These are phyloP conservation scores for Drosophila kurseongensis DNA, from an alignment of 1,140 invertebrate species.

Conservation along the genomic window DNA sequence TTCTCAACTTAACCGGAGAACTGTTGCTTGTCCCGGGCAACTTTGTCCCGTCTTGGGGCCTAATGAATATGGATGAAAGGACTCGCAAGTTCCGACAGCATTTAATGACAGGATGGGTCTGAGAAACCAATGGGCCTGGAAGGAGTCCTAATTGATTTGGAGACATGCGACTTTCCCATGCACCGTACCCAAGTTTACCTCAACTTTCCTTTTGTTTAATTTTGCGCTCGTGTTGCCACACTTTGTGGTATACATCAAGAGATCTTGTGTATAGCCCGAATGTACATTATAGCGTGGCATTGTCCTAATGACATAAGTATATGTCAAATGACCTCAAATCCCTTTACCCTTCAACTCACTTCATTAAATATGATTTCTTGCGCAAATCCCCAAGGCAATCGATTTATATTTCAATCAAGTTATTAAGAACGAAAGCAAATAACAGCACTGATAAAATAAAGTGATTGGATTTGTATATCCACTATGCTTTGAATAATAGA, in stretches of 20 bases:
- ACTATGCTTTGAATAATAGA: not conserved
- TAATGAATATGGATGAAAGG: constrained; percentile 44
- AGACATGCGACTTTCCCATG: constrained; percentile 1
- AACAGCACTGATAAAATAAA: not conserved
- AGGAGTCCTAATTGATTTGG: constrained; percentile 2
- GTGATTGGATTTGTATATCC: not conserved
- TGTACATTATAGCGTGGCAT: not conserved
- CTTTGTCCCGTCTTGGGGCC: not conserved
- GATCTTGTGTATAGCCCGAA: not conserved
- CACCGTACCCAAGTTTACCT: constrained; percentile 1
- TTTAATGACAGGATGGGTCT: constrained; percentile 16
- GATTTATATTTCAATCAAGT: constrained; percentile 6
- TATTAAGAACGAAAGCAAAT: constrained; percentile 7
- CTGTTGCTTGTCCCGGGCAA: not conserved
- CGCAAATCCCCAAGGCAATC: constrained; percentile 12
- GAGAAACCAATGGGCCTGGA: not conserved
- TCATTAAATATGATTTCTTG: not conserved
- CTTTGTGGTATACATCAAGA: not conserved
- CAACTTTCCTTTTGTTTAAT: constrained; percentile 4
- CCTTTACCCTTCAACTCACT: not conserved
- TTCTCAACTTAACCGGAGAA: not conserved
- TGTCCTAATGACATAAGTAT: not conserved
- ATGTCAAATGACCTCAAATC: not conserved
- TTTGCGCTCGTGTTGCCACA: constrained; percentile 1
- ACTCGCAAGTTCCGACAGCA: constrained; percentile 10